Conservation (phyloP, 2,797 vertebrate genomes). For the Emydoidea blandingii region DNA sequence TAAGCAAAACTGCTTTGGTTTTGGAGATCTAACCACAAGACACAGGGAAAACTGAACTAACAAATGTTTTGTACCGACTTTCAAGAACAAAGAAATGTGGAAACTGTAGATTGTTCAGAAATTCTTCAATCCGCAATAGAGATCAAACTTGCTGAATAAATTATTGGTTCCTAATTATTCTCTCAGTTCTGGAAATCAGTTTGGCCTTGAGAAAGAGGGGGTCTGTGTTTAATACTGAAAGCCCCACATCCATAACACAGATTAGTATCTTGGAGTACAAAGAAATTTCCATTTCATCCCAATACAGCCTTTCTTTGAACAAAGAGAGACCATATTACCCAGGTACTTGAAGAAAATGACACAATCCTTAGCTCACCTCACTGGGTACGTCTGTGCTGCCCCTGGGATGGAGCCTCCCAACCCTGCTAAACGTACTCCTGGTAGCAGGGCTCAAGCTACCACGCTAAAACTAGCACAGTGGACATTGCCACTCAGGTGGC, state of each 20-base stretch:
- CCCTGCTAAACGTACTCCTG: neutral
- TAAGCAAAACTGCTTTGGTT: neutral
- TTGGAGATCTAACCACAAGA: neutral
- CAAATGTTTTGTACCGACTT: neutral
- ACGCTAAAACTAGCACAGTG: neutral
- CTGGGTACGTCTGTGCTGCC: neutral
- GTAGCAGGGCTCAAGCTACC: neutral
- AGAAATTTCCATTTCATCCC: neutral
- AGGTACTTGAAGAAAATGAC: neutral
- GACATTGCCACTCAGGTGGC: neutral
- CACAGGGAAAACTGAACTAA: neutral
- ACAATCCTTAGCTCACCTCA: neutral
- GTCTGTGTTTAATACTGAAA: neutral
- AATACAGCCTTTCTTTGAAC: neutral
- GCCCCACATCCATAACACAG: fast-evolving
- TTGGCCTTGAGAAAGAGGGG: neutral
- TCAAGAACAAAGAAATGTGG: neutral
- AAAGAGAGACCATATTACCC: neutral
- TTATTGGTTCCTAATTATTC: neutral
- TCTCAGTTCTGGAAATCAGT: neutral
- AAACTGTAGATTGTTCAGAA: neutral
- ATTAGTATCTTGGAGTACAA: neutral
- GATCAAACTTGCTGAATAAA: neutral
- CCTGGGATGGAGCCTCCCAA: neutral
- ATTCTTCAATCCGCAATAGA: neutral